These are phyloP conservation scores for Beris chalybata DNA, from an alignment of 2,888 invertebrate species.

Conservation along the genomic window DNA sequence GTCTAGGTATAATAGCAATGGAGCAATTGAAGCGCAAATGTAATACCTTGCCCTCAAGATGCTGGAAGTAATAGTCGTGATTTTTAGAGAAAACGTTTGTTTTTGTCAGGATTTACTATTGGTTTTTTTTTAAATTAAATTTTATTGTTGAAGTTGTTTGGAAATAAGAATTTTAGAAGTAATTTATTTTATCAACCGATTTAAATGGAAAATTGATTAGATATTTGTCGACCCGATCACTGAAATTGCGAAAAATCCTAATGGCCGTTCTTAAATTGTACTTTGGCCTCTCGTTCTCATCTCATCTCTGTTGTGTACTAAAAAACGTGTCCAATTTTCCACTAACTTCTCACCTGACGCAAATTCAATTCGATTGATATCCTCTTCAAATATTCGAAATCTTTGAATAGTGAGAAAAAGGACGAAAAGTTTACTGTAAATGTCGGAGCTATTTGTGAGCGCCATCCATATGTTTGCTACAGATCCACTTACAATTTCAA, in stretches of 20 bases:
- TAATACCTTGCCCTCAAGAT: constrained; percentile 27
- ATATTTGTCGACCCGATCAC: too few relatives aligned
- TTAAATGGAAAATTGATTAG: too few relatives aligned
- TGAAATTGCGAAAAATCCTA: too few relatives aligned
- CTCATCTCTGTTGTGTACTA: too few relatives aligned
- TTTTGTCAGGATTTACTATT: constrained; percentile 40
- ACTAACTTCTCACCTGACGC: too few relatives aligned
- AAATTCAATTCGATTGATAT: too few relatives aligned
- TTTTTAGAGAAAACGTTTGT: constrained; percentile 40
- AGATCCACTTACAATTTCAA: constrained; percentile 33
- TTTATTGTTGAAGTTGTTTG: not conserved
- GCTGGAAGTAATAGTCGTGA: constrained; percentile 42
- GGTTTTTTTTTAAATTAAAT: constrained; percentile 33
- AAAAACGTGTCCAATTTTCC: too few relatives aligned
- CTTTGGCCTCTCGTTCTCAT: too few relatives aligned
- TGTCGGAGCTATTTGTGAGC: constrained; percentile 29
- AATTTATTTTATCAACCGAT: not conserved
- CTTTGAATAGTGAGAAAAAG: too few relatives aligned
- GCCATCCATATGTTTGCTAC: constrained; percentile 26
- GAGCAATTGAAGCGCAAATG: constrained; percentile 21
- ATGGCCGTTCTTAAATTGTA: too few relatives aligned
- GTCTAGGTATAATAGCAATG: constrained; percentile 27
- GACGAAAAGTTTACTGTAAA: constrained; percentile 24
- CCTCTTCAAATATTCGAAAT: too few relatives aligned
- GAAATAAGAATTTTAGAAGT: not conserved